Conservation (phyloP, 2,113 vertebrate genomes). For the Prunella himalayana region DNA sequence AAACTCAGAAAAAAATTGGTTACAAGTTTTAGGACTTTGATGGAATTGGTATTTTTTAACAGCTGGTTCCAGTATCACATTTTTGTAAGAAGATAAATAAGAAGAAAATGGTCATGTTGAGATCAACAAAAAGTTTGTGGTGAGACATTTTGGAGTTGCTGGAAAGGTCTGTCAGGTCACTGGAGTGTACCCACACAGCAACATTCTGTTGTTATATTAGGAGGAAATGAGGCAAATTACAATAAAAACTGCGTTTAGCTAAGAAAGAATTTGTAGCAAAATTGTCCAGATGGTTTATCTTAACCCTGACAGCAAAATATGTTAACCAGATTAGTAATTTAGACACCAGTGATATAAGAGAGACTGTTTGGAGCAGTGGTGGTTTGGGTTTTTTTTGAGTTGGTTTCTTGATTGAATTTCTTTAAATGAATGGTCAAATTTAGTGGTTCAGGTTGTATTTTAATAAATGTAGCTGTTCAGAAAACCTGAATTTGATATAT, state of each 20-base stretch:
- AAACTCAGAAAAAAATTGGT: background rate
- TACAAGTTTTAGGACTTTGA: background rate
- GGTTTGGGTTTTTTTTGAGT: background rate
- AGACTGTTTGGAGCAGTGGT: background rate
- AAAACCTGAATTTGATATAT: background rate
- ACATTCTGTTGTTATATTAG: background rate
- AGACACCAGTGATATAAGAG: background rate
- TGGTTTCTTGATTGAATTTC: background rate
- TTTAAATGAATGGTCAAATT: background rate
- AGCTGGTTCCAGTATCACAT: background rate
- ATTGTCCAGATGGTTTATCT: constrained; percentile 46
- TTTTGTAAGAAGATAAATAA: background rate
- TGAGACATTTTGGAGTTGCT: background rate
- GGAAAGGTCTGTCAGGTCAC: background rate
- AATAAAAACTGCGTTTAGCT: constrained; percentile 15
- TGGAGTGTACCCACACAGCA: background rate
- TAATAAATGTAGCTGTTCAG: background rate
- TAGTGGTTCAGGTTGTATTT: background rate
- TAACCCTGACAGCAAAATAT: constrained; percentile 43
- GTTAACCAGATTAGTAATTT: constrained; percentile 30
- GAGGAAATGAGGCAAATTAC: constrained; percentile 49
- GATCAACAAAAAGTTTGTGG: background rate
- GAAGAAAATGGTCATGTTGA: background rate
- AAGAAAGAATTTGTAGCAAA: background rate
- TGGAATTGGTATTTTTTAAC: background rate